Conservation (phyloP, 2,888 invertebrate genomes). For the Chrysomela aeneicollis region DNA sequence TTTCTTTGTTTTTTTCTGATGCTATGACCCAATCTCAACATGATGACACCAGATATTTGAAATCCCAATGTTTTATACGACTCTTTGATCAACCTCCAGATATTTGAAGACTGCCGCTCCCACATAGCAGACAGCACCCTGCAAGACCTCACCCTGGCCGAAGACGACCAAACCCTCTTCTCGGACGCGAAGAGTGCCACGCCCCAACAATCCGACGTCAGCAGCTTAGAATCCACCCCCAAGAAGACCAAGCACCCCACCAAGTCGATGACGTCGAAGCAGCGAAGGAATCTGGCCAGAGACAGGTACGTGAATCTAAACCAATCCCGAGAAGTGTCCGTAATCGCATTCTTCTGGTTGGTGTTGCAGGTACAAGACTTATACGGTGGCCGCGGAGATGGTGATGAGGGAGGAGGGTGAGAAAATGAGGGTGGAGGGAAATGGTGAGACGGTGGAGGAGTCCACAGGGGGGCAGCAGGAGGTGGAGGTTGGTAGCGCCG, state of each 20-base stretch:
- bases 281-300: conserved; percentile 76
- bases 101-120: conserved; percentile 60
- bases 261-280: conserved; percentile 74
- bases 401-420: conserved; percentile 61
- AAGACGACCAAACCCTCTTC: conserved; percentile 59
- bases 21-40: too few relatives aligned
- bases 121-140: conserved; percentile 62
- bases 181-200: conserved; percentile 67
- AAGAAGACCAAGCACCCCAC: conserved; percentile 65
- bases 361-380: conserved; percentile 70
- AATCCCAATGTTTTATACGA: too few relatives aligned
- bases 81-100: neutral
- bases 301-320: conserved; percentile 65
- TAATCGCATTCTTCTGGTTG: too few relatives aligned
- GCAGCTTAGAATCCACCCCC: conserved; percentile 80
- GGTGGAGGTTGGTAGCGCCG: conserved; percentile 13
- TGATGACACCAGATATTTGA: too few relatives aligned
- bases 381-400: conserved; percentile 76
- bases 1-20: conserved; percentile 53
- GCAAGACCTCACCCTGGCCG: conserved; percentile 41
- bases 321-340: too few relatives aligned
- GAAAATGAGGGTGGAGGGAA: conserved; percentile 34
- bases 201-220: conserved; percentile 73
- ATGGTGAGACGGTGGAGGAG: conserved; percentile 42
- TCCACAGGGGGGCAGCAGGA: conserved; percentile 39